These are phyloP conservation scores for Neelides sp. DNA, from an alignment of 1,140 invertebrate genomes.

Conservation along the genomic window DNA sequence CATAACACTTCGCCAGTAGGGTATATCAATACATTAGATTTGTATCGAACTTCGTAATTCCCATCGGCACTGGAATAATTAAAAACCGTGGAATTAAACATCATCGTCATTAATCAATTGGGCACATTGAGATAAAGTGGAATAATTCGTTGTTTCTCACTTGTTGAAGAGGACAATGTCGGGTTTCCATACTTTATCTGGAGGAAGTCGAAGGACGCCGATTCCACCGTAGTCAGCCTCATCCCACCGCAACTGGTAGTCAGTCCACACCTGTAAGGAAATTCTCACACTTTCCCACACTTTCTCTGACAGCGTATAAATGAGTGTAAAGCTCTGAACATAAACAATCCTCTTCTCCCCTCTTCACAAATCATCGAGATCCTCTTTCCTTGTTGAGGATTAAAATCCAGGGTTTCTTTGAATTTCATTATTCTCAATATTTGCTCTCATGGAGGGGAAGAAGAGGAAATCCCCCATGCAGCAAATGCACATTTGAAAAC, in stretches of 20 bases:
- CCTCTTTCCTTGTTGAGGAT: no score
- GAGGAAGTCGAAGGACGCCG: slow-evolving; percentile 80
- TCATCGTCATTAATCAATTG: not conserved
- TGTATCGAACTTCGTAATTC: slow-evolving; percentile 92
- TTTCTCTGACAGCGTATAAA: no score
- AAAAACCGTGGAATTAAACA: slow-evolving; percentile 1
- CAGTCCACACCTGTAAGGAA: slow-evolving; percentile 68
- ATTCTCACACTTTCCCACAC: slow-evolving; percentile 11
- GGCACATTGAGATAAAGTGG: slow-evolving; percentile 10
- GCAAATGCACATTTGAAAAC: no score
- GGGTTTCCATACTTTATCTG: slow-evolving; percentile 99
- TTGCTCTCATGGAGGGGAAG: no score
- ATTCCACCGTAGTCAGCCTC: slow-evolving; percentile 96
- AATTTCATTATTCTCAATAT: no score
- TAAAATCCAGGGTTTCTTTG: no score
- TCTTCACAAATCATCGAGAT: no score
- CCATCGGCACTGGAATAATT: slow-evolving; percentile 70
- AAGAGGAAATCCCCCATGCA: no score
- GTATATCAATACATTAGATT: slow-evolving; percentile 93
- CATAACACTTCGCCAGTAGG: slow-evolving; percentile 82
- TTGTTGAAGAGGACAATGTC: slow-evolving; percentile 99
- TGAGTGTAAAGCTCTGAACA: no score
- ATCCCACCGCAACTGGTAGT: slow-evolving; percentile 96
- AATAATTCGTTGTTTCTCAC: slow-evolving; percentile 48
- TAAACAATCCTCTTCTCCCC: no score